Conservation (phyloP, 37 sponge, comb jelly and placozoan species). For the Amphimedon queenslandica region DNA sequence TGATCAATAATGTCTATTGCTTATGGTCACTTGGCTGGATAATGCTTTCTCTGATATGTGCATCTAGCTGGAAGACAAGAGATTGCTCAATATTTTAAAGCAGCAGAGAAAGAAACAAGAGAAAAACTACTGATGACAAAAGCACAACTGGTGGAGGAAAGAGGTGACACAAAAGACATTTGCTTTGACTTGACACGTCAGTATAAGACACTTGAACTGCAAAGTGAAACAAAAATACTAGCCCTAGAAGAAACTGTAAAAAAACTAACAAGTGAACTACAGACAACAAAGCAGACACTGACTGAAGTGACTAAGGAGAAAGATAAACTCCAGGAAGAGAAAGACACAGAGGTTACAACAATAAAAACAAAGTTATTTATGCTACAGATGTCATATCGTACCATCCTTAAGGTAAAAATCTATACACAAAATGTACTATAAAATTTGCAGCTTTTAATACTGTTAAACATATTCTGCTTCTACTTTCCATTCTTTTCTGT, state of each 20-base stretch:
- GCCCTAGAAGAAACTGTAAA: slow-evolving; percentile 56
- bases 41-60: too few species aligned
- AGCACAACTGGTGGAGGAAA: slow-evolving; percentile 43
- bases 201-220: slow-evolving; percentile 76
- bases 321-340: slow-evolving; percentile 54
- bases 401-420: slow-evolving; percentile 60
- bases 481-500: too few species aligned
- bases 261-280: slow-evolving; percentile 32
- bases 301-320: slow-evolving; percentile 43
- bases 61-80: slow-evolving; percentile 42
- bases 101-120: slow-evolving; percentile 46
- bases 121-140: slow-evolving; percentile 35
- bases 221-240: slow-evolving; percentile 51
- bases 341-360: slow-evolving; percentile 35
- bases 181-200: slow-evolving; percentile 68
- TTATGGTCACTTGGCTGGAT: too few species aligned
- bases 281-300: slow-evolving; percentile 26
- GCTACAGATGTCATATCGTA: slow-evolving; percentile 70
- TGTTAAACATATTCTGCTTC: not conserved
- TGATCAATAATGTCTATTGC: too few species aligned
- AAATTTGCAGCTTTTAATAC: too few species aligned
- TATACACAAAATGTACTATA: too few species aligned
- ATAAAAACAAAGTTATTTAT: slow-evolving; percentile 33
- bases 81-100: slow-evolving; percentile 31
- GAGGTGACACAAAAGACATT: slow-evolving; percentile 42